Evolutionary conservation across 1,140 invertebrate genomes (phyloP), one percentile per base, ranked within the genome.

Genomic region (Centruroides vittatus): DNA sequence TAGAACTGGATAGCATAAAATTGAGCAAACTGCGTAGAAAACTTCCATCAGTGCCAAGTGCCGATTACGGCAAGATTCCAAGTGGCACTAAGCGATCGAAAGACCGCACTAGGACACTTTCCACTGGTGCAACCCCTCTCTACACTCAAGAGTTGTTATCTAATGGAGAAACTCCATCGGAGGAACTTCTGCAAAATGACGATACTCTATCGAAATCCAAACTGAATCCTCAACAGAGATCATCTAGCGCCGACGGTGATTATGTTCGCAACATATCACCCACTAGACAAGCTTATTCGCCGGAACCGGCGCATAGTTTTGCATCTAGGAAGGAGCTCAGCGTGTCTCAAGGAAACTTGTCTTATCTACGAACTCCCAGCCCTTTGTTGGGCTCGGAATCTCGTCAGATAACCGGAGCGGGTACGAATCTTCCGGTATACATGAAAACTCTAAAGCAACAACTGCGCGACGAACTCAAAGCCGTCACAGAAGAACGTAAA

Each of bases 371-470:
- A 58, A 56, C 58, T 11, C 55, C 59, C 10, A 55, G 62, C 35
- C 57, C 61, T 50, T 8, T 41, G 41, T 41, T 41, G 41, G 55
- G 61, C 4, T 35, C 34, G 35, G 61, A 58, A 57, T 23, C 63
- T 10, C 41, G 41, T 5, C 41, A 41, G 41, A 6, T 41, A 41
- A 41, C 41, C 8, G 41, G 41, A 41, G 35, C 61, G 55, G 62
- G 66, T 10, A 71, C 70, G 12, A 73, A 76, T 60, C 71, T 79
- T 50, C 77, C 77, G 12, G 71, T 72, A 57, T 78, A 78, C 57
- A 77, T 80, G 72, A 77, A 77, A 66, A 75, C 71, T 46, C 67
- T 80, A 41, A 78, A 80, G 65, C 76, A 78, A 58, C 73, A 79
- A 60, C 70, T 81, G n/a, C 73, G 77, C 62, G 79, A 80, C 61